phyloP scores from a whole-genome alignment of 2,888 invertebrate genomes.

The Melanophora roralis region DNA sequence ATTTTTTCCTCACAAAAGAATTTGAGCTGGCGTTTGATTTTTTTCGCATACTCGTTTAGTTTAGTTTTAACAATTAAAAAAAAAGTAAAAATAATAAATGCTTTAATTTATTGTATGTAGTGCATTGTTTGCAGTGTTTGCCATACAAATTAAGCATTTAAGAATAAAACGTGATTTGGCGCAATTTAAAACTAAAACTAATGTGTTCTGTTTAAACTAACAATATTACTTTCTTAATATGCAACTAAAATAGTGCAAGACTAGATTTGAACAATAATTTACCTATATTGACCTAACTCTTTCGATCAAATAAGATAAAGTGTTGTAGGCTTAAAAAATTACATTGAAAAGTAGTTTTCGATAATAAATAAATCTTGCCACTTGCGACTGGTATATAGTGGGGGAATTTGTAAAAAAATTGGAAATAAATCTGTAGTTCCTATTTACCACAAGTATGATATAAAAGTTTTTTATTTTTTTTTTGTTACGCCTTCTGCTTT shows the following conservation, averaged over 20 bases:
- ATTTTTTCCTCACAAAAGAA: conserved; percentile 14
- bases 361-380: too few relatives aligned
- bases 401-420: too few relatives aligned
- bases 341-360: too few relatives aligned
- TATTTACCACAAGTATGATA: too few relatives aligned
- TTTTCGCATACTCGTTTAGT: background rate
- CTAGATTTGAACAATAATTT: too few relatives aligned
- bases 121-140: conserved; percentile 67
- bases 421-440: too few relatives aligned
- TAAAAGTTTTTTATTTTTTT: too few relatives aligned
- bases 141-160: background rate
- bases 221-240: background rate
- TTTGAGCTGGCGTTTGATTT: conserved; percentile 63
- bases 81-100: conserved; percentile 24
- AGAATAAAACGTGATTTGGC: conserved; percentile 41
- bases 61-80: conserved; percentile 7
- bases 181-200: background rate
- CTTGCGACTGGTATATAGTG: too few relatives aligned
- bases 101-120: conserved; percentile 71
- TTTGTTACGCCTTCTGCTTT: too few relatives aligned
- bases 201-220: background rate
- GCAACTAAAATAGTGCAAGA: background rate
- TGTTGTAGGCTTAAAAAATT: too few relatives aligned
- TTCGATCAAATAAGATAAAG: too few relatives aligned
- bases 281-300: too few relatives aligned